Base-by-base conservation (phyloP, 2,113 vertebrate species). In the Potamarius usumacintae region DNA sequence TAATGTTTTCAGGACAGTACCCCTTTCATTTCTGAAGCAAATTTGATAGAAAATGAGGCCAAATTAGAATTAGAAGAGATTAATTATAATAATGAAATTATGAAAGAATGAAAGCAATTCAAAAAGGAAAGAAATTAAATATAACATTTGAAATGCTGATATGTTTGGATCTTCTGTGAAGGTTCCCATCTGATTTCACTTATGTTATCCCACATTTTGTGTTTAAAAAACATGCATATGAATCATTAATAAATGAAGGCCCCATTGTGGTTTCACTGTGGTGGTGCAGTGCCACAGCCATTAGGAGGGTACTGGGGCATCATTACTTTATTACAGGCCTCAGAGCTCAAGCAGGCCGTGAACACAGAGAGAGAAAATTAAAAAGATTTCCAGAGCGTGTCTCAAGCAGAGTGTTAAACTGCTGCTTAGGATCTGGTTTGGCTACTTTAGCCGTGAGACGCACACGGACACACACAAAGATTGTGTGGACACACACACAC, bases 261-360 rank as follows among this genome's bases (percentile, higher is more conserved):
- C 77, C 52, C 17, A 14, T 2, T 27, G n/a, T 30, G 77, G 57
- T 58, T 72, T 30, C 65, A 67, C 65, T 86, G 48, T 48, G 78
- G 55, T 67, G 80, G 58, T n/a, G 77, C 17, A 17, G 34, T 53
- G 78, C 50, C 27, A 58, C 74, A 55, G 53, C 82, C 57, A 52
- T 72, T 60, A 55, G 82, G 30, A 84, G 55, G 34, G 27, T 22
- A 57, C 42, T 53, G 25, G 62, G 65, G 79, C 79, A 58, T 83
- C 79, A 89, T 67, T 80, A 76, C 55, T 79, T 90, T 80, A 91
- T 90, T 88, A 90, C 85, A 90, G 50, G 85, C 85, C 77, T 76
- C 82, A 87, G 72, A 60, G 87, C 82, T 82, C 82, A 86, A 62
- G 30, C 27, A 83, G 62, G 52, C 53, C 79, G 77, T 82, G 78